A percentile compares a stretch with the other conserved stretches of the same genome.
Evolutionary conservation across 2,888 invertebrate species (phyloP).

Genomic region (Catonia carolina): DNA sequence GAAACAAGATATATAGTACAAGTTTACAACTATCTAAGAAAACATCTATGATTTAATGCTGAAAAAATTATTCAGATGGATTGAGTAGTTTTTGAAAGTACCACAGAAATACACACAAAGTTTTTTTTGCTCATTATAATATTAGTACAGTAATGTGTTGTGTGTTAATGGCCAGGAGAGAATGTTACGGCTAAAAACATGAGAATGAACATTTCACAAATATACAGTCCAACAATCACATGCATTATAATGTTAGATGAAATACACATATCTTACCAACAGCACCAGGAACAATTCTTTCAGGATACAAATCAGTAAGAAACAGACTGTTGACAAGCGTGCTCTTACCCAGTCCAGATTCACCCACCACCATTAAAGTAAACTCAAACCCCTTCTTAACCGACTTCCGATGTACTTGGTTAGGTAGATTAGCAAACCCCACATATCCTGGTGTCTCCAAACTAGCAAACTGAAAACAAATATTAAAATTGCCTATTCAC

Average conservation of each 20-base stretch:
- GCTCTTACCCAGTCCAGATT: constrained; percentile 89
- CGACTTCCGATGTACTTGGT: constrained; percentile 94
- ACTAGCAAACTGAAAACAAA: constrained; percentile 61
- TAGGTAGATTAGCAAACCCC: constrained; percentile 91
- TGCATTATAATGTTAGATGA: background rate
- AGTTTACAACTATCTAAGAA: no score
- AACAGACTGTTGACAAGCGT: constrained; percentile 93
- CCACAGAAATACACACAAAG: no score
- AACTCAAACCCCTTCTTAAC: constrained; percentile 98
- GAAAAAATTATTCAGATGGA: no score
- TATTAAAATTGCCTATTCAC: no score
- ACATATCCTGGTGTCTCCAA: constrained; percentile 83
- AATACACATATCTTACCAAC: constrained; percentile 54
- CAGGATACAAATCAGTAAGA: constrained; percentile 90
- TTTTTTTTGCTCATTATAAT: no score
- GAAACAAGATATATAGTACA: no score
- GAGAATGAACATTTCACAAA: no score
- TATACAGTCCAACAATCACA: no score
- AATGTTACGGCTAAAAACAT: no score
- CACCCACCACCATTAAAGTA: constrained; percentile 92
- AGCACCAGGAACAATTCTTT: constrained; percentile 81
- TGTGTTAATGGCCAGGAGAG: background rate
- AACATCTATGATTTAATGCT: no score
- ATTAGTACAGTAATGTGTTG: no score
- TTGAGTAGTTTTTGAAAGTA: no score